Evolutionary conservation across 92 coral and sea anemone species (phyloP).

Genomic region (Porites divaricata): DNA sequence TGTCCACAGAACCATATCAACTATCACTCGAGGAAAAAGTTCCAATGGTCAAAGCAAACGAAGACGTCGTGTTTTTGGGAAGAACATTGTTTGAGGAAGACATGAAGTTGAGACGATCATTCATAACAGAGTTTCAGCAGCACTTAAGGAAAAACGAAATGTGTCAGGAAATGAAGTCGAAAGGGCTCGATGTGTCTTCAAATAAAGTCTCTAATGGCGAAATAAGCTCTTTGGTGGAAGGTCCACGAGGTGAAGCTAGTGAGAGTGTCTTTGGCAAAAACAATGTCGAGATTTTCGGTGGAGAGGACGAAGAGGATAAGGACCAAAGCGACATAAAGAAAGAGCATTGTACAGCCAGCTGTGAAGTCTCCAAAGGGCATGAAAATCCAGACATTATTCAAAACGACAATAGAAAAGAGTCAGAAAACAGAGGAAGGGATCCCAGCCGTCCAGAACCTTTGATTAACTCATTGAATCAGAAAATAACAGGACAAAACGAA

Average conservation of each 20-base stretch:
- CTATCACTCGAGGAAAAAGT: neutral
- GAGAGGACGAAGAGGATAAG: neutral
- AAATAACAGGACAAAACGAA: neutral
- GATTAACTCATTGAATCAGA: neutral
- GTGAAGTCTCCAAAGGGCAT: neutral
- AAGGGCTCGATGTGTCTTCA: neutral
- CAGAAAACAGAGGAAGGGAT: neutral
- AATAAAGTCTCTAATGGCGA: neutral
- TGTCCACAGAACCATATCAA: neutral
- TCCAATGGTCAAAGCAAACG: neutral
- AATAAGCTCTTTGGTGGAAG: neutral
- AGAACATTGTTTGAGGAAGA: slow-evolving; percentile 13
- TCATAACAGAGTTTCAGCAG: neutral
- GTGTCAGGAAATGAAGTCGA: neutral
- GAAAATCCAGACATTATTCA: neutral
- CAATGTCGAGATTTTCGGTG: neutral
- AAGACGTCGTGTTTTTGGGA: neutral
- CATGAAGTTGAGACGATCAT: neutral
- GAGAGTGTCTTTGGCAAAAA: neutral
- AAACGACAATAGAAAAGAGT: neutral
- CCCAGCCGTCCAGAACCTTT: neutral
- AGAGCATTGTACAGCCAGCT: neutral
- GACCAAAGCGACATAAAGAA: neutral
- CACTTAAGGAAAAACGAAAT: neutral
- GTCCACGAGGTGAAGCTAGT: neutral